phyloP scores from a whole-genome alignment of 2,113 vertebrate species.

The Ochotona curzoniae region DNA sequence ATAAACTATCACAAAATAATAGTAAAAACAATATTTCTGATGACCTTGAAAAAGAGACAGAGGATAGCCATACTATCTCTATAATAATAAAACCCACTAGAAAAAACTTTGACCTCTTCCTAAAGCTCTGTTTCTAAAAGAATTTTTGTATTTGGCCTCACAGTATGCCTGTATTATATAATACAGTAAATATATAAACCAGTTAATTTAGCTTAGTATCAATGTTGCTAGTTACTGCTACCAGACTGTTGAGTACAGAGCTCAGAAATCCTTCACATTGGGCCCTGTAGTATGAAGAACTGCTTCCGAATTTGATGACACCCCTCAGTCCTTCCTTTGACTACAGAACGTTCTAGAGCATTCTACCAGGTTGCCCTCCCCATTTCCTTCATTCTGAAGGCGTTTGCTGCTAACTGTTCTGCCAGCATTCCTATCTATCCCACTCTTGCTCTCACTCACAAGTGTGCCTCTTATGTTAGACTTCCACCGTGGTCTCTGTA shows the following conservation, averaged over 20 bases:
- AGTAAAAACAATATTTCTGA: background rate
- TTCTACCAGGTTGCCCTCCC: background rate
- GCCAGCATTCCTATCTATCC: no score
- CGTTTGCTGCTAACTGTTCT: background rate
- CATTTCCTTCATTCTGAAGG: background rate
- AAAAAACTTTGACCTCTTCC: background rate
- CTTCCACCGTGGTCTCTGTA: no score
- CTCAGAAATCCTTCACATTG: background rate
- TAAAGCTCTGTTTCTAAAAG: background rate
- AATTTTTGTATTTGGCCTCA: background rate
- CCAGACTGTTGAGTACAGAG: background rate
- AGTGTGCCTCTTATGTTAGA: background rate
- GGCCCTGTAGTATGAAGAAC: background rate
- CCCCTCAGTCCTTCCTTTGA: background rate
- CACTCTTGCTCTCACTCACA: background rate
- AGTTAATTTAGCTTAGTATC: background rate
- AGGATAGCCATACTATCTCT: background rate
- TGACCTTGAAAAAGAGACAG: background rate
- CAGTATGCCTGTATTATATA: background rate
- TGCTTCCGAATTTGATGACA: background rate
- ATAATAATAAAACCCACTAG: background rate
- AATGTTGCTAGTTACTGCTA: background rate
- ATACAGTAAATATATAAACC: background rate
- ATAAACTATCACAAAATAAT: background rate
- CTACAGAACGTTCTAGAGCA: background rate